Evolutionary conservation across 2,113 vertebrate genomes (phyloP), one percentile per base, ranked within the genome.

Genomic region (Bubo blakistoni): DNA sequence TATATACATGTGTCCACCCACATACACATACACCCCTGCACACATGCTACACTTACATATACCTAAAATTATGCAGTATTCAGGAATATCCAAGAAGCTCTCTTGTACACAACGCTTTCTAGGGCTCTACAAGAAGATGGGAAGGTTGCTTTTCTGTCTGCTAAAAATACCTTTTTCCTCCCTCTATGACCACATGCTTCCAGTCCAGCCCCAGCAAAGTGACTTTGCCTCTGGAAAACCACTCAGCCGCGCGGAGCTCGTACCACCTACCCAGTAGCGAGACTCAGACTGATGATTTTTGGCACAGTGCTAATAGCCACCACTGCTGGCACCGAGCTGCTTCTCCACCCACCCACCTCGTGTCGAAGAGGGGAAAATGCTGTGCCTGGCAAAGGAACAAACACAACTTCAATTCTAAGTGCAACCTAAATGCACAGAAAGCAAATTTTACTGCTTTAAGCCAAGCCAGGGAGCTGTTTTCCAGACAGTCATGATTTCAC

Each of bases 161-260:
- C 88, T 93, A 91, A 91, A 90, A 96, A 88, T 70, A 92, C 66
- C 57, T 66, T 83, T 83, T 73, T 36, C 79, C 79, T 95, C 76
- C 90, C 76, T 78, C 40, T 32, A 22, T 40, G 71, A 84, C 46
- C 46, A 2, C 71, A 57, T 1, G 7, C 79, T 88, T 74, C 92
- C 78, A 87, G 78, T 4, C 52, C 87, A 89, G 87, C 79, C 91
- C 42, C 34, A 49, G 63, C 29, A 58, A 34, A 88, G 57, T 2
- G 42, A 40, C n/a, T 87, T 22, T 46, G 81, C 58, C 54, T 85
- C 90, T 85, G 96, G 85, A 91, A 92, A 96, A 93, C 9, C 79
- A 7, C 90, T 92, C 58, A 63, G 63, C 38, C 82, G 25, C 3
- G 54, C 8, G 5, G 69, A 73, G 87, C 65, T 38, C 4, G 2